Evolutionary conservation across 2,797 vertebrate species (phyloP), one percentile per base, ranked within the genome.

Genomic region (Babyrousa celebensis): DNA sequence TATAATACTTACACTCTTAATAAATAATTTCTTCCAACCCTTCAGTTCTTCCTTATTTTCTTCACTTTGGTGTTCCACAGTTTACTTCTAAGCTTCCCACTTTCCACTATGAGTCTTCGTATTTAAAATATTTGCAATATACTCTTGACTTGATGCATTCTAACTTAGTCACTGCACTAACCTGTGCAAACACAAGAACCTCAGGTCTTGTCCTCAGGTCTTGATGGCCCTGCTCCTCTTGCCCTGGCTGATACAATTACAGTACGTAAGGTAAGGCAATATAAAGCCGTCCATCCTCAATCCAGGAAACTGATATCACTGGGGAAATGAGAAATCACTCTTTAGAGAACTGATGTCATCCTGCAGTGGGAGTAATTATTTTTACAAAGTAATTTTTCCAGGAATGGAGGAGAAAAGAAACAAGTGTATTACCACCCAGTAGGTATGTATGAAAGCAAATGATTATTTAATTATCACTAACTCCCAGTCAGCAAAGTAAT

Each of bases 321-420:
- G 79, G 89, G 11, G 70, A 86, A 90, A 40, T 52, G 52, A 93
- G 58, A 72, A 85, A 29, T 62, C 12, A 77, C 52, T n/a, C 95
- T 91, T 94, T 27, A 77, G 96, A 93, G 79, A 84, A n/a, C 29
- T 90, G 52, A 90, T 15, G 43, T 67, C 43, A 86, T 6, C 10
- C 12, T 89, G 20, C 80, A 87, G 25, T 94, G 84, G 94, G 75
- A 96, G 23, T 89, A 77, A 96, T 96, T 96, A 77, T 58, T 87
- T 87, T 85, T 43, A 68, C 43, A 88, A 88, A 89, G 58, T 71
- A 43, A 36, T 40, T 36, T 95, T 94, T 92, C 11, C 12, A 71
- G 23, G 12, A 88, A 78, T 27, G 20, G 20, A 80, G 63, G 63
- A 29, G 16, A 58, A n/a, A 65, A 21, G 1, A 8, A 32, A 72